Conservation (phyloP, 2,888 invertebrate genomes). For the Bellardia bayeri region DNA sequence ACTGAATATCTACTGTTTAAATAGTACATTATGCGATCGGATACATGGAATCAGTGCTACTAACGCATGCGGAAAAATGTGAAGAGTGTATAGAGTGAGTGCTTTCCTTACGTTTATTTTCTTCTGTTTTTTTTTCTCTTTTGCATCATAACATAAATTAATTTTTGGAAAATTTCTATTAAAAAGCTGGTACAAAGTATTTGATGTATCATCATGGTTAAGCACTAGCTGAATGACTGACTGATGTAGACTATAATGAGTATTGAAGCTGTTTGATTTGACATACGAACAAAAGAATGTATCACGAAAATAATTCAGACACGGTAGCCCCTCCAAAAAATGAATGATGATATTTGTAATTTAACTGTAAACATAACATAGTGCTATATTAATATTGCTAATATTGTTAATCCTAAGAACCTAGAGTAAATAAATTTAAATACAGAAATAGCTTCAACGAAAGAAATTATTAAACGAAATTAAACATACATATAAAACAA, state of each 20-base stretch:
- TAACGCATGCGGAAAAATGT: not conserved
- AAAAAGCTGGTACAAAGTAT: not conserved
- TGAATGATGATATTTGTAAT: not conserved
- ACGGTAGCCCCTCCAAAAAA: not conserved
- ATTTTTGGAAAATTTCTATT: not conserved
- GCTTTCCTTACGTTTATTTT: not conserved
- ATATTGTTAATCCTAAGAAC: too few relatives aligned
- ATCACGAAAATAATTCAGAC: not conserved
- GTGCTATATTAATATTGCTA: too few relatives aligned
- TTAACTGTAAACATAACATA: not conserved
- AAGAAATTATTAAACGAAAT: too few relatives aligned
- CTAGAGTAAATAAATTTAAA: too few relatives aligned
- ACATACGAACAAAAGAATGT: not conserved
- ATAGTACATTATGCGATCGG: slow-evolving; percentile 20
- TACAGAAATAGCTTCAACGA: too few relatives aligned
- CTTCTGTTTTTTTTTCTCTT: not conserved
- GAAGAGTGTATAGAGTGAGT: not conserved
- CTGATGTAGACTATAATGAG: not conserved
- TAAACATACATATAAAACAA: too few relatives aligned
- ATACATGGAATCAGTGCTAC: slow-evolving; percentile 16
- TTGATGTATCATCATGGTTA: not conserved
- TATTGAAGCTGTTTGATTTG: slow-evolving; percentile 4
- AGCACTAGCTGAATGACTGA: not conserved
- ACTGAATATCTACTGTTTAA: slow-evolving; percentile 17
- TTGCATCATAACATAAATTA: slow-evolving; percentile 10